Conservation (phyloP, 2,888 invertebrate genomes). For the Cetonia aurata region DNA sequence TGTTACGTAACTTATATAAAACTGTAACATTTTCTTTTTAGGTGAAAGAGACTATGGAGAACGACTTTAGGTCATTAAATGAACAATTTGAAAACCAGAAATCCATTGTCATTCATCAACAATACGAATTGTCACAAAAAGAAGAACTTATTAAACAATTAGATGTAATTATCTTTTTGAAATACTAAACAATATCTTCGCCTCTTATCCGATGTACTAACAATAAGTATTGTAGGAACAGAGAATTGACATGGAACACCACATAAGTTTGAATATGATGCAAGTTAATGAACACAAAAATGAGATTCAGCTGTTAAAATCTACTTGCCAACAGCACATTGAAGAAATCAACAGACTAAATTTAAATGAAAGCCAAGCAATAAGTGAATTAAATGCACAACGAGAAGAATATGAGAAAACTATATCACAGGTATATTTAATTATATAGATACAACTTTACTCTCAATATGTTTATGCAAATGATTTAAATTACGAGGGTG, state of each 20-base stretch:
- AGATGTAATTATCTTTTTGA: constrained; percentile 60
- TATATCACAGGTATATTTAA: constrained; percentile 63
- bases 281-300: constrained; percentile 71
- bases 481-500: no score
- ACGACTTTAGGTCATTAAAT: constrained; percentile 57
- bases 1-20: no score
- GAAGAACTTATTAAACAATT: constrained; percentile 70
- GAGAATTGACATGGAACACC: constrained; percentile 71
- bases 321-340: constrained; percentile 62
- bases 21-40: neutral
- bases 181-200: neutral
- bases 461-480: no score
- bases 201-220: neutral
- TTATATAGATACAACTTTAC: no score
- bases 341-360: constrained; percentile 65
- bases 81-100: constrained; percentile 58
- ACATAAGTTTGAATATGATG: constrained; percentile 66
- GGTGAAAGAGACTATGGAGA: constrained; percentile 25
- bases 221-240: constrained; percentile 66
- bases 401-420: constrained; percentile 70
- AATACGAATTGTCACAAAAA: constrained; percentile 68
- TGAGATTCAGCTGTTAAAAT: constrained; percentile 63
- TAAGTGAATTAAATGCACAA: constrained; percentile 69
- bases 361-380: constrained; percentile 66
- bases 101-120: constrained; percentile 56